These are phyloP conservation scores for Cotesia glomerata DNA, from an alignment of 1,140 invertebrate genomes.

Conservation along the genomic window DNA sequence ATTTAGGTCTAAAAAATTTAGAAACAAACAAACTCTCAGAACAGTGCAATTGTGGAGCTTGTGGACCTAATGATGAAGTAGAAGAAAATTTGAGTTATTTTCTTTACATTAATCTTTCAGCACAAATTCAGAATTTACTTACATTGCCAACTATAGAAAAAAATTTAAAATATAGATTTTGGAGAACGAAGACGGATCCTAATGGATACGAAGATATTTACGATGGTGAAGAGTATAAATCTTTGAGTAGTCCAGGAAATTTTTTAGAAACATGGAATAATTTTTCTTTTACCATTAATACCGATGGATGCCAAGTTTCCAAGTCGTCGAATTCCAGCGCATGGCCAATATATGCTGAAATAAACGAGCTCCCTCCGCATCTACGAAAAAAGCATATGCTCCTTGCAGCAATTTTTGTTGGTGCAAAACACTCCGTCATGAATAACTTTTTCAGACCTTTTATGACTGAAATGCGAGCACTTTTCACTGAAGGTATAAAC, in stretches of 20 bases:
- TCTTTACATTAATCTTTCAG: constrained; percentile 13
- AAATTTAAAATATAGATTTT: constrained; percentile 10
- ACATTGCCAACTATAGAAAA: not conserved
- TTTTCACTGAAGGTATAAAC: not conserved
- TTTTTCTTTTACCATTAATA: constrained; percentile 24
- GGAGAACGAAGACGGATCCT: constrained; percentile 12
- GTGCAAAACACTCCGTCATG: no score
- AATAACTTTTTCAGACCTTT: no score
- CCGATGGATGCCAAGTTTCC: constrained; percentile 24
- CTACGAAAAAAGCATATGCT: no score
- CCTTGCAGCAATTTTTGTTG: no score
- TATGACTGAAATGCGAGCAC: not conserved
- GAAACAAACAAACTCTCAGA: not conserved
- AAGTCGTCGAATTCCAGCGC: constrained; percentile 21
- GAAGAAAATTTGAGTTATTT: not conserved
- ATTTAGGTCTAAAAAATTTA: constrained; percentile 4
- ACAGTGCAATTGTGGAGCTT: not conserved
- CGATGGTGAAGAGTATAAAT: constrained; percentile 9
- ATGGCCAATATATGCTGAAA: no score
- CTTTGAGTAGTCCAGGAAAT: not conserved
- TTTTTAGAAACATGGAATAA: not conserved
- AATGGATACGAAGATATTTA: constrained; percentile 17
- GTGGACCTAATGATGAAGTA: not conserved
- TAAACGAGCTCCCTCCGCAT: no score
- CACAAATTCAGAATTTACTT: constrained; percentile 18